These are phyloP conservation scores for Scaptomyza flava DNA, from an alignment of 2,888 invertebrate species.

Conservation along the genomic window DNA sequence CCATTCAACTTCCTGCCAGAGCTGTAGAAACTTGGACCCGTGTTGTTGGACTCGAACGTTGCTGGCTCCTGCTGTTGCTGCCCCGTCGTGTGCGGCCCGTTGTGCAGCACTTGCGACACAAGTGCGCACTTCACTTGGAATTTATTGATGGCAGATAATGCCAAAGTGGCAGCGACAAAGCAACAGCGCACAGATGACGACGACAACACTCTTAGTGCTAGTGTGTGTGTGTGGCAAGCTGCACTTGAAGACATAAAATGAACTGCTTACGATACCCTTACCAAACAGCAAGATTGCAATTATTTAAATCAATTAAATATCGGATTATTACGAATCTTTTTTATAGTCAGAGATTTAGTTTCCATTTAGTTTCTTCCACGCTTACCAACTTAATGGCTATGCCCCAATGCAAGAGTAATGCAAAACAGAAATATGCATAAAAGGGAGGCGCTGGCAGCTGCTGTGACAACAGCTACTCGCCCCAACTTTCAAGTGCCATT, in stretches of 20 bases:
- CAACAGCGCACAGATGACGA: slow-evolving; percentile 52
- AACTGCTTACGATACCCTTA: background rate
- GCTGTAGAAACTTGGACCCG: slow-evolving; percentile 5
- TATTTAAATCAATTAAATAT: no score
- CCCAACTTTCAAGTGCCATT: slow-evolving; percentile 77
- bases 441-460: slow-evolving; percentile 34
- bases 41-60: slow-evolving; percentile 18
- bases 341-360: no score
- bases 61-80: slow-evolving; percentile 15
- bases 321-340: no score
- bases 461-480: slow-evolving; percentile 58
- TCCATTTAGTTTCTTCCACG: no score
- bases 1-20: slow-evolving; percentile 58
- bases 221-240: slow-evolving; percentile 15
- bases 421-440: background rate
- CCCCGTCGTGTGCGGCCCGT: slow-evolving; percentile 43
- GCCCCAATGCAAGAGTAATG: slow-evolving; percentile 3
- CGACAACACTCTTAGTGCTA: slow-evolving; percentile 29
- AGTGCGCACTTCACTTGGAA: slow-evolving; percentile 79
- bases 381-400: background rate
- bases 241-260: slow-evolving; percentile 4
- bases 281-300: no score
- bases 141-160: slow-evolving; percentile 81
- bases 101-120: slow-evolving; percentile 77
- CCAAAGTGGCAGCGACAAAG: slow-evolving; percentile 76